Conservation (phyloP, 2,113 vertebrate species). For the Paracanthobrama guichenoti region DNA sequence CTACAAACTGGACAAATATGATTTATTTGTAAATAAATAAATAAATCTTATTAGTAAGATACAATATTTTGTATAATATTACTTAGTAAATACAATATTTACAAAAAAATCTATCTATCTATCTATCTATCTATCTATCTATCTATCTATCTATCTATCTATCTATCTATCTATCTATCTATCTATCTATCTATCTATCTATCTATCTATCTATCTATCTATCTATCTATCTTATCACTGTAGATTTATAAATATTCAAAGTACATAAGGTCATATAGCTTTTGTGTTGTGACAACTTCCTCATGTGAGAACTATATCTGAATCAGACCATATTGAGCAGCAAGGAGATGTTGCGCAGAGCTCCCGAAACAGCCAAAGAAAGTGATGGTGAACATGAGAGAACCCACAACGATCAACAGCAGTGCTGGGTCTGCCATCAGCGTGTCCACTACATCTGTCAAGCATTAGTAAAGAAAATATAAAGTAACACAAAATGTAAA, state of each 20-base stretch:
- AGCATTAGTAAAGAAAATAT: not conserved
- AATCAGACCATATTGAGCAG: slow-evolving; percentile 71
- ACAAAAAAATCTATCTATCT: not conserved
- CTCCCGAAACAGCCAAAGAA: slow-evolving; percentile 81
- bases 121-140: too few relatives aligned
- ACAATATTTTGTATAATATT: too few relatives aligned
- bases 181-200: too few relatives aligned
- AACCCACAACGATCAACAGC: slow-evolving; percentile 73
- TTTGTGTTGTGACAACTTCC: not conserved
- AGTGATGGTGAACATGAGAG: slow-evolving; percentile 74
- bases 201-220: too few relatives aligned
- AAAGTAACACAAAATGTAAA: not conserved
- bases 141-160: too few relatives aligned
- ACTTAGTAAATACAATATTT: too few relatives aligned
- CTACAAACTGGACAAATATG: slow-evolving; percentile 71
- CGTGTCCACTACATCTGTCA: slow-evolving; percentile 78
- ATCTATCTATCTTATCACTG: too few relatives aligned
- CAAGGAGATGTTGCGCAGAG: slow-evolving; percentile 70
- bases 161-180: too few relatives aligned
- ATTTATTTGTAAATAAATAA: slow-evolving; percentile 22
- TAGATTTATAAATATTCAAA: too few relatives aligned
- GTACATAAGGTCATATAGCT: not conserved
- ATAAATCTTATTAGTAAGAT: too few relatives aligned
- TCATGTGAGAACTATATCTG: not conserved
- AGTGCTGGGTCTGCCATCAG: slow-evolving; percentile 76